Evolutionary conservation across 1,140 invertebrate genomes (phyloP).

Genomic region (Spodoptera frugiperda): DNA sequence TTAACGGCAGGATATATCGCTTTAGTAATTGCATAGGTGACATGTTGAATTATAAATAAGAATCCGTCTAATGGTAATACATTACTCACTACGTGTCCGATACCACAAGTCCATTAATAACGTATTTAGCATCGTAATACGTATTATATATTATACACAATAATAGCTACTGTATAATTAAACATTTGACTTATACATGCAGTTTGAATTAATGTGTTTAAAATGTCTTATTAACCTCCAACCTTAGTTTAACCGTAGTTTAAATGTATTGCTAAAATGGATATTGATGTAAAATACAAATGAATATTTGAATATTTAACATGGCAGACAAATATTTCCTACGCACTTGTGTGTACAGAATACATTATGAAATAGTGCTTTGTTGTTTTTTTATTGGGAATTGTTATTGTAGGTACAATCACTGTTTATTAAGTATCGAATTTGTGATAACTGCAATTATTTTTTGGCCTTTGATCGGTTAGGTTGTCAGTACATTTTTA

Average conservation of each 20-base stretch:
- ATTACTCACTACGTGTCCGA: conserved; percentile 24
- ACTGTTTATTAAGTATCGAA: not conserved
- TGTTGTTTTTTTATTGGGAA: not conserved
- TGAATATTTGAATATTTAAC: conserved; percentile 6
- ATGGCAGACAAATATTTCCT: conserved; percentile 7
- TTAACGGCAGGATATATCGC: conserved; percentile 47
- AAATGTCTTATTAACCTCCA: conserved; percentile 27
- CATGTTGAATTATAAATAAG: conserved; percentile 56
- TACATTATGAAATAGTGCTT: conserved; percentile 5
- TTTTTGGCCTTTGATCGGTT: too few relatives aligned
- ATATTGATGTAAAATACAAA: conserved; percentile 20
- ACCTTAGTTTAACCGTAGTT: conserved; percentile 5
- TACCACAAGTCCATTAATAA: conserved; percentile 2
- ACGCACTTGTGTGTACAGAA: conserved; percentile 15
- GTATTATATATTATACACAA: not conserved
- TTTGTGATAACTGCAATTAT: not conserved
- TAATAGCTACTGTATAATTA: conserved; percentile 21
- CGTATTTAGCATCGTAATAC: conserved; percentile 3
- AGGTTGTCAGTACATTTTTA: too few relatives aligned
- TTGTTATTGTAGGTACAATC: not conserved
- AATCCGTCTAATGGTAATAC: conserved; percentile 39
- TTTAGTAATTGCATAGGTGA: conserved; percentile 52
- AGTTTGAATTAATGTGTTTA: conserved; percentile 17
- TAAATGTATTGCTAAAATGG: not conserved
- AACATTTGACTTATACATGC: conserved; percentile 19